Conservation (phyloP, 2,113 vertebrate genomes). For the Philantomba maxwellii region DNA sequence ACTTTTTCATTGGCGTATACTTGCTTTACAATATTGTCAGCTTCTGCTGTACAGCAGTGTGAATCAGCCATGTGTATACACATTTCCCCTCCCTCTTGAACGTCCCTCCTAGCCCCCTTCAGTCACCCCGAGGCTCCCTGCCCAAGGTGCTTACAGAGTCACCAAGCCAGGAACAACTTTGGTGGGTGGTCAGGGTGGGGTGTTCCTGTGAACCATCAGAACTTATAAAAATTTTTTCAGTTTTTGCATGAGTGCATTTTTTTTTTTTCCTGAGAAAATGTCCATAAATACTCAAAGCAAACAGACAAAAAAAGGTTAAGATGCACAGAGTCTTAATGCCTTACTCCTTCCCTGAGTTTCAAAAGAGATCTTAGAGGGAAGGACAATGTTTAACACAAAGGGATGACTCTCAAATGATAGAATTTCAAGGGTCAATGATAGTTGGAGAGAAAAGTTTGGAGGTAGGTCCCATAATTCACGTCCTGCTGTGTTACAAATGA, state of each 20-base stretch:
- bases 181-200: too few relatives aligned
- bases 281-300: background rate
- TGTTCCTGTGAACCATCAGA: background rate
- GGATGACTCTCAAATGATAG: background rate
- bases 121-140: too few relatives aligned
- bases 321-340: background rate
- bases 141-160: background rate
- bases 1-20: background rate
- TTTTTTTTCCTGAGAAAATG: background rate
- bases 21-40: background rate
- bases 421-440: constrained; percentile 13
- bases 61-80: background rate
- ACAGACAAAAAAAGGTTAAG: background rate
- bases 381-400: background rate
- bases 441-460: background rate
- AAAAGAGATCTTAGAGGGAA: background rate
- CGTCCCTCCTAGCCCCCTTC: background rate
- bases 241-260: background rate
- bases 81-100: background rate
- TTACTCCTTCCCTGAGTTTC: background rate
- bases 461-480: background rate
- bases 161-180: background rate
- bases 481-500: background rate
- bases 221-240: background rate
- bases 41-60: background rate